Percentiles rank a stretch among this genome's conserved stretches.
These are phyloP conservation scores for Triplophysa yarkandensis DNA, from an alignment of 2,797 vertebrate genomes.

Conservation along the genomic window DNA sequence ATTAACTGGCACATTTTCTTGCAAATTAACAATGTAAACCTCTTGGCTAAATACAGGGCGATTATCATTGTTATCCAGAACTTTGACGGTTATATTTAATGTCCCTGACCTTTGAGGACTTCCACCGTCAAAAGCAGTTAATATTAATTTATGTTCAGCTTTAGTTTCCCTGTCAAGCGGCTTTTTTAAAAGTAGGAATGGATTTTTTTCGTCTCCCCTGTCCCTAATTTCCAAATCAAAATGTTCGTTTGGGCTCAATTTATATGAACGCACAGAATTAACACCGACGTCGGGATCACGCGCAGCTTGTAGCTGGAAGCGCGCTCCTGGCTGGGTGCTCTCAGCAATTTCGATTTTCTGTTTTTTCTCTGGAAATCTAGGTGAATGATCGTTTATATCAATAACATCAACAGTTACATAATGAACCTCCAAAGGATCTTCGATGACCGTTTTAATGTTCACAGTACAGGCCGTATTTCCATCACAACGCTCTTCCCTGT, in stretches of 20 bases:
- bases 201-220: conserved; percentile 53
- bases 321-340: conserved; percentile 44
- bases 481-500: conserved; percentile 68
- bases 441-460: conserved; percentile 65
- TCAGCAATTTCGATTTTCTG: conserved; percentile 59
- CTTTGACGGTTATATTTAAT: conserved; percentile 48
- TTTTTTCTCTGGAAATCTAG: conserved; percentile 48
- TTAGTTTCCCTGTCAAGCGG: conserved; percentile 55
- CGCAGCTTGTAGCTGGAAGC: conserved; percentile 58
- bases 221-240: conserved; percentile 60
- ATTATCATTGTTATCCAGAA: conserved; percentile 60
- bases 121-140: conserved; percentile 60
- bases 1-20: conserved; percentile 53
- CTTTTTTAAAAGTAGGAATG: conserved; percentile 52
- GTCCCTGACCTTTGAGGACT: conserved; percentile 49
- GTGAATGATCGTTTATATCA: conserved; percentile 63
- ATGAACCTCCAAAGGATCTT: conserved; percentile 62
- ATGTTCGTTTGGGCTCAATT: conserved; percentile 58
- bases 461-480: conserved; percentile 60
- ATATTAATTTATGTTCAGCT: conserved; percentile 38
- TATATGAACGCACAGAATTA: conserved; percentile 59
- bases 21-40: conserved; percentile 47
- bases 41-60: conserved; percentile 59
- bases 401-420: conserved; percentile 57
- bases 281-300: conserved; percentile 56